phyloP scores from a whole-genome alignment of 2,113 vertebrate species.

The rabbit (Oryctolagus cuniculus) region DNA sequence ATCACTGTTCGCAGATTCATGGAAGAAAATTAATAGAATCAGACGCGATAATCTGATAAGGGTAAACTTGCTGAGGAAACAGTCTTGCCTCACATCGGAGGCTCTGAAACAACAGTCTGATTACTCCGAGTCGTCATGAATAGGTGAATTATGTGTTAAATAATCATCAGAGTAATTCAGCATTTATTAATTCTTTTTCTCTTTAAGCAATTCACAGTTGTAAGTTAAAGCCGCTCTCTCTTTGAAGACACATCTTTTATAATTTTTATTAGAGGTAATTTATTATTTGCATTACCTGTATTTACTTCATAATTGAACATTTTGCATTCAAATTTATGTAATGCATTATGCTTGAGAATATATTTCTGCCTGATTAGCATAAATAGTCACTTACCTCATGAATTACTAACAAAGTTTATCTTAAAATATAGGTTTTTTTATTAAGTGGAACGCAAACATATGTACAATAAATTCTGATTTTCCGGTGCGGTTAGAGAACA shows the following conservation, averaged over 20 bases:
- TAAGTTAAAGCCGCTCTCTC: slow-evolving; percentile 88
- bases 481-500: slow-evolving; percentile 75
- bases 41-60: slow-evolving; percentile 91
- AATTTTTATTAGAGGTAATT: slow-evolving; percentile 91
- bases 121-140: slow-evolving; percentile 86
- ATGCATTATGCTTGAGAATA: slow-evolving; percentile 90
- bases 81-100: slow-evolving; percentile 85
- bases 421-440: slow-evolving; percentile 92
- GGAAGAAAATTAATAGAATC: slow-evolving; percentile 92
- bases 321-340: slow-evolving; percentile 93
- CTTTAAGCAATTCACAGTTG: slow-evolving; percentile 88
- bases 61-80: slow-evolving; percentile 89
- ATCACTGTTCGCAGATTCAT: slow-evolving; percentile 91
- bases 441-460: slow-evolving; percentile 91
- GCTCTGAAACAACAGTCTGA: slow-evolving; percentile 86
- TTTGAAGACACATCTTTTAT: slow-evolving; percentile 90
- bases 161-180: slow-evolving; percentile 88
- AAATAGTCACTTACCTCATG: slow-evolving; percentile 93
- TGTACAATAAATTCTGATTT: slow-evolving; percentile 89
- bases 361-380: slow-evolving; percentile 92
- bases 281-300: slow-evolving; percentile 92
- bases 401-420: slow-evolving; percentile 93
- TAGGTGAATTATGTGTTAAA: slow-evolving; percentile 89
- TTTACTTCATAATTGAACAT: slow-evolving; percentile 92
- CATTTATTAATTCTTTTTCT: slow-evolving; percentile 91